A percentile compares a stretch with the other conserved stretches of the same genome.
These are phyloP conservation scores for Liasis olivaceus DNA, from an alignment of 2,797 vertebrate genomes.

Conservation along the genomic window DNA sequence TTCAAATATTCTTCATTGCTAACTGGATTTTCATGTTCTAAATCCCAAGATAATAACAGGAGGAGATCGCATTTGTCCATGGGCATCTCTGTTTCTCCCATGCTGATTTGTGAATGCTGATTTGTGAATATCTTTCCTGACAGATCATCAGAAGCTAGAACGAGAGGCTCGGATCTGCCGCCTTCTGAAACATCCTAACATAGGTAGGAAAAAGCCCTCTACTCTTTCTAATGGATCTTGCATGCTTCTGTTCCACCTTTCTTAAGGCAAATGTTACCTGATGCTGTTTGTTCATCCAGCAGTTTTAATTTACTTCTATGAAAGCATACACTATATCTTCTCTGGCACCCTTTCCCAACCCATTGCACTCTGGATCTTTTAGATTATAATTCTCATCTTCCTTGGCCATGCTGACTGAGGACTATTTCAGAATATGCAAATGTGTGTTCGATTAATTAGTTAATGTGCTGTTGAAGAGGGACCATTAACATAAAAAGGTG, in stretches of 20 bases:
- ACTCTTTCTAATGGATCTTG: accelerated
- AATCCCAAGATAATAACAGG: background rate
- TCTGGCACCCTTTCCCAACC: background rate
- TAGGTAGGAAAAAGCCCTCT: slow-evolving; percentile 65
- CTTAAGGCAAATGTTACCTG: background rate
- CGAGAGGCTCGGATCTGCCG: slow-evolving; percentile 95
- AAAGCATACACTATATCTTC: background rate
- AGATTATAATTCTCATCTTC: background rate
- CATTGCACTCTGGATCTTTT: background rate
- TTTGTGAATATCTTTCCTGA: slow-evolving; percentile 55
- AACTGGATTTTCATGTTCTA: background rate
- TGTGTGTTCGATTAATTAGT: background rate
- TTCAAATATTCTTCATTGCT: background rate
- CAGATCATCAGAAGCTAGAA: slow-evolving; percentile 97
- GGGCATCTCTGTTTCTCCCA: background rate
- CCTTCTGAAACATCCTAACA: slow-evolving; percentile 85
- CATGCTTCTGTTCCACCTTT: accelerated
- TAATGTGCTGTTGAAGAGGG: background rate
- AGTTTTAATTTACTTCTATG: background rate
- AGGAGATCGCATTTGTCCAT: background rate
- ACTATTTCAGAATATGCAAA: background rate
- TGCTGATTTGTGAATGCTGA: background rate
- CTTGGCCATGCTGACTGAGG: background rate
- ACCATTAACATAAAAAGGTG: background rate
- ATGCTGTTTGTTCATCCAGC: background rate